Conservation (phyloP, 2,113 vertebrate species). For the Emydocephalus ijimae region DNA sequence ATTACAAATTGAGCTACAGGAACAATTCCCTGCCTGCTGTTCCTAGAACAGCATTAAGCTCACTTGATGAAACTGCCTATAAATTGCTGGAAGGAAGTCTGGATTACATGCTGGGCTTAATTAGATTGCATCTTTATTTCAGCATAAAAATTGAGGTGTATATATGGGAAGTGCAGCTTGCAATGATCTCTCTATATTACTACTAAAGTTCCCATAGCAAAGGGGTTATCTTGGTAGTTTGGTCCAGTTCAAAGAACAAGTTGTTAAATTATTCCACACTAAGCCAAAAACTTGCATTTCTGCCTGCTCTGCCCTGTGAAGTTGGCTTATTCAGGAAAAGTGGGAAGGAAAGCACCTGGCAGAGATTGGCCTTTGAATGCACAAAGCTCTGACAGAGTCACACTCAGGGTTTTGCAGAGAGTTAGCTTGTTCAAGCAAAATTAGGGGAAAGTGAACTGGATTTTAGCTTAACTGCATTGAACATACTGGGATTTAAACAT, state of each 20-base stretch:
- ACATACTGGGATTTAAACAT: background rate
- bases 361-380: background rate
- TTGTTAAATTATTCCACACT: background rate
- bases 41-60: conserved; percentile 5
- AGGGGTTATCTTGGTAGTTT: background rate
- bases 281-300: background rate
- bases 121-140: conserved; percentile 19
- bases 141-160: conserved; percentile 1
- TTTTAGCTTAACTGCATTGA: background rate
- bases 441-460: background rate
- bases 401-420: background rate
- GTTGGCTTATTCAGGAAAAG: background rate
- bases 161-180: background rate
- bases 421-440: background rate
- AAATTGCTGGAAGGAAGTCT: conserved; percentile 9
- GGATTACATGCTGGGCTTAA: conserved; percentile 8
- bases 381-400: background rate
- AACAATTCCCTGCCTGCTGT: background rate
- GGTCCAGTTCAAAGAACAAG: background rate
- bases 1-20: rapidly evolving
- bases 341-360: background rate
- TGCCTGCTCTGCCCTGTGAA: background rate
- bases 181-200: background rate
- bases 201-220: background rate
- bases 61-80: conserved; percentile 6